phyloP scores from a whole-genome alignment of 2,888 invertebrate genomes.

The Pterobdella sp. region DNA sequence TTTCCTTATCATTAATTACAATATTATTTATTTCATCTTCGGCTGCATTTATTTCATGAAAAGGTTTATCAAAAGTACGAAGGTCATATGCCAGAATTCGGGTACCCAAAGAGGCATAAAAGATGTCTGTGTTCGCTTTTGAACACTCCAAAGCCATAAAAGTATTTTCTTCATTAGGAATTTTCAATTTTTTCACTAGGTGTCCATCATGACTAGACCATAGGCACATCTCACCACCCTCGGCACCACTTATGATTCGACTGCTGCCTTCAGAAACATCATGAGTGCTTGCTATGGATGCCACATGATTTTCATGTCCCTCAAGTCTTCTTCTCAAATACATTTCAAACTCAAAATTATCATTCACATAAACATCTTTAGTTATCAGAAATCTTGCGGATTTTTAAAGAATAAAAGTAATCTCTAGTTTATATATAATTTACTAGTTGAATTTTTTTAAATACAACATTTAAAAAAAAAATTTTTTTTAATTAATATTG shows the following conservation, averaged over 20 bases:
- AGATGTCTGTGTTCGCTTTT: slow-evolving; percentile 39
- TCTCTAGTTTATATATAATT: no score
- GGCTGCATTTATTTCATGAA: slow-evolving; percentile 41
- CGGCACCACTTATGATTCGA: slow-evolving; percentile 18
- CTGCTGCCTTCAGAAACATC: neutral
- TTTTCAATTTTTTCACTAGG: slow-evolving; percentile 18
- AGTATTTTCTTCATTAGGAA: slow-evolving; percentile 36
- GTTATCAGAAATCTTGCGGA: no score
- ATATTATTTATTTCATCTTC: slow-evolving; percentile 48
- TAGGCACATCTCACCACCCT: slow-evolving; percentile 19
- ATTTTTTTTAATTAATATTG: no score
- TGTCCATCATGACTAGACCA: slow-evolving; percentile 24
- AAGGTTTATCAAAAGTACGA: slow-evolving; percentile 39
- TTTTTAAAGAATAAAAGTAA: no score
- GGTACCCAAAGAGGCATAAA: slow-evolving; percentile 44
- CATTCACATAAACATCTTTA: no score
- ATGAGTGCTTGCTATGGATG: slow-evolving; percentile 19
- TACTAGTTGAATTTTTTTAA: no score
- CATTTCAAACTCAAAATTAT: no score
- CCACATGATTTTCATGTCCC: slow-evolving; percentile 8
- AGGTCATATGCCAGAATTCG: slow-evolving; percentile 41
- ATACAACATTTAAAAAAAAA: no score
- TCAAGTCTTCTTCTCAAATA: slow-evolving; percentile 8
- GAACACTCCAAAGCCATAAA: slow-evolving; percentile 42
- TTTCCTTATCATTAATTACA: slow-evolving; percentile 44